Evolutionary conservation across 2,797 vertebrate genomes (phyloP).

Genomic region (Lates japonicus): DNA sequence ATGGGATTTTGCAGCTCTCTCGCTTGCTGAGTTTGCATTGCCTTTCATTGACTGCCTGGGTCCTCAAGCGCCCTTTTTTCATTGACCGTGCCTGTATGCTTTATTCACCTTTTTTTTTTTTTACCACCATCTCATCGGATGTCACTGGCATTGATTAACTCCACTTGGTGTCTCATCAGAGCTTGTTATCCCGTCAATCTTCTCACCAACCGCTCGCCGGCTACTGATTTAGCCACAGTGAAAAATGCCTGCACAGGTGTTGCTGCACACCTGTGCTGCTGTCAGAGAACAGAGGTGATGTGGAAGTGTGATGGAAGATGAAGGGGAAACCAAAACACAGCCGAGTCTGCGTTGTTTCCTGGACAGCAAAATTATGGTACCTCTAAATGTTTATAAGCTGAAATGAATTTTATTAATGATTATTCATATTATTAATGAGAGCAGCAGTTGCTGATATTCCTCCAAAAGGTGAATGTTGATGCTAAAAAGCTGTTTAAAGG

Average conservation of each 20-base stretch:
- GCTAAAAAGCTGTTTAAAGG: too few relatives aligned
- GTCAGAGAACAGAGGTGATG: constrained; percentile 41
- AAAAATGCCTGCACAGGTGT: constrained; percentile 57
- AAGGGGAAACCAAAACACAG: constrained; percentile 5
- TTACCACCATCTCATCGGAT: constrained; percentile 14
- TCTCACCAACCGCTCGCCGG: constrained; percentile 52
- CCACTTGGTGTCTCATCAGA: constrained; percentile 39
- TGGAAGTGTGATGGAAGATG: constrained; percentile 23
- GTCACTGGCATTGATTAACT: constrained; percentile 61
- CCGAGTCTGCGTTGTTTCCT: not conserved
- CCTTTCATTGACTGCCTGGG: constrained; percentile 37
- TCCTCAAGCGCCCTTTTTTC: constrained; percentile 19
- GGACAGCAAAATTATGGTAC: not conserved
- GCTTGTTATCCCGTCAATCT: constrained; percentile 70
- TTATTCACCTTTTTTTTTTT: too few relatives aligned
- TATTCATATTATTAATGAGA: too few relatives aligned
- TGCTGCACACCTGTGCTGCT: constrained; percentile 65
- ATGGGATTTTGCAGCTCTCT: constrained; percentile 8
- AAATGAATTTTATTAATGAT: too few relatives aligned
- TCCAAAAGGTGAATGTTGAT: too few relatives aligned
- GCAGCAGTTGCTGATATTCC: too few relatives aligned
- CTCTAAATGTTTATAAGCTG: too few relatives aligned
- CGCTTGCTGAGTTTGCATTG: constrained; percentile 40
- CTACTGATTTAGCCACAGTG: constrained; percentile 53
- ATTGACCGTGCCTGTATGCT: constrained; percentile 18